Evolutionary conservation across 1,140 invertebrate species (phyloP).

Genomic region (Cepaea nemoralis): DNA sequence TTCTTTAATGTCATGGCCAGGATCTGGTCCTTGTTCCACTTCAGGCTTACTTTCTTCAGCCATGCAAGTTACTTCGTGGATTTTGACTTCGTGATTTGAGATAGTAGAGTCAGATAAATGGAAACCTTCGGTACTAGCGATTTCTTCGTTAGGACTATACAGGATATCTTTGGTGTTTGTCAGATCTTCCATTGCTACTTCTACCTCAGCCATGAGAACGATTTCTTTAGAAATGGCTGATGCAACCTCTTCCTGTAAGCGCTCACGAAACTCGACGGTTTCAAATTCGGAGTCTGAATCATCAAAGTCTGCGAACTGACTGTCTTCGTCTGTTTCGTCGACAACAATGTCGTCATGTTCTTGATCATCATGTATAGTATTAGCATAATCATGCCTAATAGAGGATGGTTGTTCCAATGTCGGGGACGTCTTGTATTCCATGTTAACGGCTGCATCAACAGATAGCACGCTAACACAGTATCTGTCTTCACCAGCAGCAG

Average conservation of each 20-base stretch:
- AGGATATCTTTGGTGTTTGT: conserved; percentile 4
- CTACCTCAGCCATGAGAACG: conserved; percentile 29
- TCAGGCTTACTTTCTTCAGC: background rate
- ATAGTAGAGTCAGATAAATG: background rate
- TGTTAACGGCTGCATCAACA: too few relatives aligned
- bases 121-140: background rate
- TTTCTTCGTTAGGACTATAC: conserved; percentile 10
- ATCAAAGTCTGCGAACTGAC: background rate
- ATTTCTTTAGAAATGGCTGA: conserved; percentile 32
- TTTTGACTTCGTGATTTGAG: background rate
- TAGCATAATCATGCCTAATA: too few relatives aligned
- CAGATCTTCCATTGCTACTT: conserved; percentile 35
- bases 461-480: too few relatives aligned
- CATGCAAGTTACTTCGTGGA: background rate
- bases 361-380: too few relatives aligned
- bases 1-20: background rate
- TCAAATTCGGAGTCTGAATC: conserved; percentile 8
- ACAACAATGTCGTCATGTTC: background rate
- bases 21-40: background rate
- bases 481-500: too few relatives aligned
- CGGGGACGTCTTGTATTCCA: too few relatives aligned
- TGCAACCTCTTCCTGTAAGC: conserved; percentile 2
- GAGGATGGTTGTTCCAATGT: too few relatives aligned
- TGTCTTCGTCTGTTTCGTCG: conserved; percentile 8
- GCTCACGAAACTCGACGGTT: conserved; percentile 17